Evolutionary conservation across 2,888 invertebrate genomes (phyloP).

Genomic region (Spodoptera littoralis): DNA sequence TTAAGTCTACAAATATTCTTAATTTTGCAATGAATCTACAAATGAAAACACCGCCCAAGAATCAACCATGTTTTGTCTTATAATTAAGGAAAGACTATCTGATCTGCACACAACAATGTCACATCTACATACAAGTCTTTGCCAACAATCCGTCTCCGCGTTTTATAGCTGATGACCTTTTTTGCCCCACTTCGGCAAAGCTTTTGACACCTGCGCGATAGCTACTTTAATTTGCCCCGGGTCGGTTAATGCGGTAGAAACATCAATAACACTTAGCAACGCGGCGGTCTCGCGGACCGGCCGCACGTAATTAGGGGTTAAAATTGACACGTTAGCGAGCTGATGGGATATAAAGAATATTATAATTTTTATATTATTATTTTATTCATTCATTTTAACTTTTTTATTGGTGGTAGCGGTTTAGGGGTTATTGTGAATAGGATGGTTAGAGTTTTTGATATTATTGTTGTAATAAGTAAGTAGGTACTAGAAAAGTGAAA

Average conservation of each 20-base stretch:
- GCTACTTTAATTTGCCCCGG: constrained; percentile 79
- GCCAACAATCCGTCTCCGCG: constrained; percentile 69
- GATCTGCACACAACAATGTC: constrained; percentile 19
- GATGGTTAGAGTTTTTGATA: constrained; percentile 1
- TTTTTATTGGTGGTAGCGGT: constrained; percentile 34
- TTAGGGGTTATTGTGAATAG: constrained; percentile 27
- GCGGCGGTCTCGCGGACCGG: constrained; percentile 67
- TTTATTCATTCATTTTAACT: constrained; percentile 13
- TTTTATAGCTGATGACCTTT: constrained; percentile 84
- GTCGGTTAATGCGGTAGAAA: constrained; percentile 73
- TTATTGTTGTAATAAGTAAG: too few species aligned
- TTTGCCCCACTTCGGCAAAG: constrained; percentile 80
- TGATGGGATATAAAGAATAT: constrained; percentile 58
- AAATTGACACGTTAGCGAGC: constrained; percentile 81
- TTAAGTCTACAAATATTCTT: too few species aligned
- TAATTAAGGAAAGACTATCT: neutral
- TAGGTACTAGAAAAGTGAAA: too few species aligned
- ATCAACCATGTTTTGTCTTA: neutral
- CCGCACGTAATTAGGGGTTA: constrained; percentile 76
- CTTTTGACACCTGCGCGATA: constrained; percentile 86
- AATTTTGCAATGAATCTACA: too few species aligned
- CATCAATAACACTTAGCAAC: constrained; percentile 83
- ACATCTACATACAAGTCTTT: constrained; percentile 61
- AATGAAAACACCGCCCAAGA: too few species aligned
- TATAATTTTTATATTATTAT: constrained; percentile 32